Conservation (phyloP, 1,140 invertebrate species). For the Palaemon carinicauda region DNA sequence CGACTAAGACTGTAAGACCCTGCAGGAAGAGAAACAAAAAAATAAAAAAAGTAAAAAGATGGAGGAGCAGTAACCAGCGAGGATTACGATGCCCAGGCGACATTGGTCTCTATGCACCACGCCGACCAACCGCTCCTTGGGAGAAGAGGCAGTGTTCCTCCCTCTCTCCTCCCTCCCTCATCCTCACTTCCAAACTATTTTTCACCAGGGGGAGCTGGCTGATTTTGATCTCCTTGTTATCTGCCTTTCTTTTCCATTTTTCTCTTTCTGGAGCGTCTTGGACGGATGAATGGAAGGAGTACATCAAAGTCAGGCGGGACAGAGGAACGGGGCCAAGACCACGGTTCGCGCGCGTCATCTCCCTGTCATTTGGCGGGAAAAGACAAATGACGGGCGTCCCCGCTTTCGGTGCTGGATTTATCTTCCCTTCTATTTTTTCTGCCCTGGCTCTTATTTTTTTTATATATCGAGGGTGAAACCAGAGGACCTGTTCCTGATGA, state of each 20-base stretch:
- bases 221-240: constrained; percentile 55
- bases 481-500: constrained; percentile 39
- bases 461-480: background rate
- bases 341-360: constrained; percentile 38
- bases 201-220: constrained; percentile 28
- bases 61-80: too few relatives aligned
- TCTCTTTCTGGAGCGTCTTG: constrained; percentile 34
- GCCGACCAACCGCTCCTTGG: too few relatives aligned
- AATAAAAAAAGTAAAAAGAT: too few relatives aligned
- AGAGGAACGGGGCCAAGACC: constrained; percentile 17
- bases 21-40: too few relatives aligned
- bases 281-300: constrained; percentile 46
- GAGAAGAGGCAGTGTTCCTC: background rate
- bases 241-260: constrained; percentile 52
- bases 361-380: constrained; percentile 46
- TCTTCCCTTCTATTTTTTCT: constrained; percentile 19
- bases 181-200: constrained; percentile 7
- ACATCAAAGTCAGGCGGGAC: constrained; percentile 49
- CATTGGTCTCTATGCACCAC: too few relatives aligned
- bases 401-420: constrained; percentile 37
- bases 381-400: constrained; percentile 49
- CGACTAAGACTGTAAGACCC: too few relatives aligned
- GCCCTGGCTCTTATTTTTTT: background rate
- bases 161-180: background rate
- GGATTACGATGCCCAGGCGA: too few relatives aligned